phyloP scores from a whole-genome alignment of 2,888 invertebrate genomes.

The Plutella xylostella region DNA sequence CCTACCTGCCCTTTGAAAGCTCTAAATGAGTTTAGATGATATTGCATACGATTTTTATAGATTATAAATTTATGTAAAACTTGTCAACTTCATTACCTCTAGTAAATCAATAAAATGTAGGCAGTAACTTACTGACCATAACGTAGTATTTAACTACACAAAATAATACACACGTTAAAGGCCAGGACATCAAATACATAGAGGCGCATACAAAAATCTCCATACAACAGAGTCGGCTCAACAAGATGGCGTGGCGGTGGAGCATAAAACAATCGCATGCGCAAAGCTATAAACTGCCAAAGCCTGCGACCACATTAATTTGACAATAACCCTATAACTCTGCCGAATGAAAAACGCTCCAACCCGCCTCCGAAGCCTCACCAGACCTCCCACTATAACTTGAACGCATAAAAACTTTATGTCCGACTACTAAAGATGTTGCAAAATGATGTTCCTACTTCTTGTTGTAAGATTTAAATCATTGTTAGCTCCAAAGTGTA shows the following conservation, averaged over 20 bases:
- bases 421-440: too few species aligned
- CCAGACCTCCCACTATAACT: background rate
- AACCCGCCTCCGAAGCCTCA: background rate
- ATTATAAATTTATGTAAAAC: background rate
- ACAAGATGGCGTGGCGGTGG: slow-evolving; percentile 26
- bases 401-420: too few species aligned
- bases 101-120: background rate
- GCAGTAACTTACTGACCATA: background rate
- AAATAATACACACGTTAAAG: background rate
- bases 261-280: slow-evolving; percentile 28
- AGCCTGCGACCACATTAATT: slow-evolving; percentile 32
- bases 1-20: slow-evolving; percentile 31
- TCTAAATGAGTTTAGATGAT: too few species aligned
- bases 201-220: background rate
- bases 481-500: too few species aligned
- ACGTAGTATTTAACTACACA: background rate
- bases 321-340: slow-evolving; percentile 34
- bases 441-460: too few species aligned
- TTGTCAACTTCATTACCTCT: too few species aligned
- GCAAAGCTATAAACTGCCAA: slow-evolving; percentile 36
- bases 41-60: background rate
- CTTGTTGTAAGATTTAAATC: too few species aligned
- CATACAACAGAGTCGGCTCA: background rate
- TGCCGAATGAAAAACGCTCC: slow-evolving; percentile 8
- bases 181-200: background rate